Evolutionary conservation across 2,888 invertebrate species (phyloP), one percentile per base, ranked within the genome.

Genomic region (Nasonovia ribisnigri): DNA sequence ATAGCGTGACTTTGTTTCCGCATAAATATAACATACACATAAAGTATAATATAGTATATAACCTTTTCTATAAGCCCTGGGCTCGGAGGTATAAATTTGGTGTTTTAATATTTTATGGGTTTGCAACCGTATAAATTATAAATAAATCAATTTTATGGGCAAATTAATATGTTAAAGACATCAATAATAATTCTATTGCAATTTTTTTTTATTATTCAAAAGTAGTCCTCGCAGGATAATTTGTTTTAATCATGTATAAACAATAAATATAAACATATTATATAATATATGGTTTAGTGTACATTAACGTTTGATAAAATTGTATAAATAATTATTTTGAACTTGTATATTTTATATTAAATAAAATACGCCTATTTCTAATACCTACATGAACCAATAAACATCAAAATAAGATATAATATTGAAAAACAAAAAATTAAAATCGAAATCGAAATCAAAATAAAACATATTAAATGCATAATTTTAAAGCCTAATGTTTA

Each of bases 81-180:
- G 84, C 84, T 46, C 46, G 24, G 36, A n/a, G 36, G 84, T 91
- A 86, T 54, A 91, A n/a, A n/a, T 86, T 91, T 86, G 57, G 43
- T 13, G 42, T 46, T 86, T 86, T n/a, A 57, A 86, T 91, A 57
- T 86, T 91, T 91, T 86, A 91, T 36, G 57, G 57, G 84, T 46
- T 86, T 91, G n/a, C 16, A 46, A 42, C 84, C 54, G 42, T 57
- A 84, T 91, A 91, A 86, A 57, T 57, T 84, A 86, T 46, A 91
- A 57, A 46, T 91, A 57, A 84, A 86, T 86, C 54, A 46, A 91
- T 91, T 91, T 91, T 57, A 84, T 57, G 43, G 46, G 1, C 1
- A 86, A 86, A 86, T 57, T 86, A 91, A 91, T 86, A n/a, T n/a
- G 13, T 86, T 84, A 84, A 84, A 46, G 57, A 91, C 16, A 54